Conservation (phyloP, 2,113 vertebrate genomes). For the Onychorhynchus coronatus region DNA sequence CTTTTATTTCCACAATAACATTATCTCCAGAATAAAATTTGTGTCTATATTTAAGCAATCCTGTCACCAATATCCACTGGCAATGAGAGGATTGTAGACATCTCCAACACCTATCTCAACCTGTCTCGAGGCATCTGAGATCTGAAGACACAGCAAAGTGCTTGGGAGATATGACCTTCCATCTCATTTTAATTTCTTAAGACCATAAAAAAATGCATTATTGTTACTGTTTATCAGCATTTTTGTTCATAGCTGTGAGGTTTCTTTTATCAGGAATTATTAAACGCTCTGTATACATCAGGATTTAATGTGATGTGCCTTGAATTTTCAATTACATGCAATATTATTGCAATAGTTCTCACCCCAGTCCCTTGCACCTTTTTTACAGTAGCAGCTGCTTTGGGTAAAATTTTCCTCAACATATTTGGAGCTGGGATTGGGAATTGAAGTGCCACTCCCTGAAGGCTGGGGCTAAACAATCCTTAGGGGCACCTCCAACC, state of each 20-base stretch:
- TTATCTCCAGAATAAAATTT: not conserved
- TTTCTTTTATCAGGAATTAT: not conserved
- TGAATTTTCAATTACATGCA: not conserved
- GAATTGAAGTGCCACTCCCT: not conserved
- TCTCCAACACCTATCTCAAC: not conserved
- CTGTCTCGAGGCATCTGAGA: not conserved
- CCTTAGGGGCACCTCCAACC: not conserved
- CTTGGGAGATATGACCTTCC: not conserved
- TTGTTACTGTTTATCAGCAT: not conserved
- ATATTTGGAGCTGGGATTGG: not conserved
- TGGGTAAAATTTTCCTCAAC: not conserved
- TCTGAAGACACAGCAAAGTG: not conserved
- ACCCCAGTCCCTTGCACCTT: not conserved
- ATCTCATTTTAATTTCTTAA: not conserved
- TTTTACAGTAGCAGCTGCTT: not conserved
- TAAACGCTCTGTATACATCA: not conserved
- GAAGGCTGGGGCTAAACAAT: not conserved
- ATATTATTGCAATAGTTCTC: not conserved
- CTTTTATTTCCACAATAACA: not conserved
- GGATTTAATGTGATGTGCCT: not conserved
- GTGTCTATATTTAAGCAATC: not conserved
- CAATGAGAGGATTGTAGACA: not conserved
- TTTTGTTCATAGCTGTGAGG: not conserved
- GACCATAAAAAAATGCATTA: not conserved
- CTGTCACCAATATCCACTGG: not conserved